Conservation (phyloP, 2,113 vertebrate genomes). For the Hiodon alosoides region DNA sequence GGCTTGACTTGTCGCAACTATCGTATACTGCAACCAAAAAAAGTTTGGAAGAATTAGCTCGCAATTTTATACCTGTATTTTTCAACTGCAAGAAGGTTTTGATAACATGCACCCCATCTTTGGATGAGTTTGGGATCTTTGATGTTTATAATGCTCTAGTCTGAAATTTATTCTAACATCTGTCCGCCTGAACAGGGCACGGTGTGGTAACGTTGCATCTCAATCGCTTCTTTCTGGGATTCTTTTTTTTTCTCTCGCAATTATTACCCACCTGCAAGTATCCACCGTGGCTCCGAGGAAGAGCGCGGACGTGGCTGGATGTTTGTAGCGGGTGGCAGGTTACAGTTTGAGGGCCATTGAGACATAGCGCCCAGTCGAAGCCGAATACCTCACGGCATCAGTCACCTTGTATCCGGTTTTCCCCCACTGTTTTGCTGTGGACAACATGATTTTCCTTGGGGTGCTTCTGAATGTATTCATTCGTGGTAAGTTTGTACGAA, state of each 20-base stretch:
- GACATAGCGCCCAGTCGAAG: conserved; percentile 21
- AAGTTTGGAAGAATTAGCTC: conserved; percentile 17
- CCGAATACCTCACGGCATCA: conserved; percentile 15
- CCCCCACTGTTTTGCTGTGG: not conserved
- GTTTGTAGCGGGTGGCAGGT: conserved; percentile 26
- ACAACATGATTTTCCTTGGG: conserved; percentile 39
- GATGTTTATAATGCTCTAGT: not conserved
- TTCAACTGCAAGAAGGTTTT: not conserved
- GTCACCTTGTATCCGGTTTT: conserved; percentile 8
- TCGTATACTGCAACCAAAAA: conserved; percentile 1
- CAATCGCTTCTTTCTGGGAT: not conserved
- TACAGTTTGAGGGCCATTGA: conserved; percentile 23
- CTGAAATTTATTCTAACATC: not conserved
- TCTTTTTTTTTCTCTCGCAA: not conserved
- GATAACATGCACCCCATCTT: conserved; percentile 7
- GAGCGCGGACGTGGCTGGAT: conserved; percentile 30
- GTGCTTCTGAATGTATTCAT: conserved; percentile 40
- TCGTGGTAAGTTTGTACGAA: conserved; percentile 31
- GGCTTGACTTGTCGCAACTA: not conserved
- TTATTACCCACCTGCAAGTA: not conserved
- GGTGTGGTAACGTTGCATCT: conserved; percentile 3
- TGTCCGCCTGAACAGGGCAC: not conserved
- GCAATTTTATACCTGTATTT: not conserved
- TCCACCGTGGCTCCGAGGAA: not conserved
- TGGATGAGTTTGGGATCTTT: conserved; percentile 17